Base-by-base conservation (phyloP, 2,797 vertebrate genomes). In the Hipposideros larvatus region DNA sequence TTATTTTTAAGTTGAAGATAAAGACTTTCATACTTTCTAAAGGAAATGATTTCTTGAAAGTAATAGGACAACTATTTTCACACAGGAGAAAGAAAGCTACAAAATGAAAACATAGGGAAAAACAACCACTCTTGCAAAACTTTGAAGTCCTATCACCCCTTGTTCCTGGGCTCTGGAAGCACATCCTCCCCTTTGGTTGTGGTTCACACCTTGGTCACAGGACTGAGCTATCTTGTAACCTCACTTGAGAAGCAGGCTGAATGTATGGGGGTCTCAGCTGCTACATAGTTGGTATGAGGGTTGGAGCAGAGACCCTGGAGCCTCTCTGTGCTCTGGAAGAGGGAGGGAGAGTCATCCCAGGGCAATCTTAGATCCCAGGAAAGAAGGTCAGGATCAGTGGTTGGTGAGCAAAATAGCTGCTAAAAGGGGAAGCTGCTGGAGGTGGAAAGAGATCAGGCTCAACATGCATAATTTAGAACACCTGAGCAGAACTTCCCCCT, bases 1-100 rank as follows among this genome's bases (percentile, higher is more conserved):
- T 85, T 90, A 77, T 88, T 96, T 96, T 14, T 79, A 55, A 95
- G 26, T 41, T 85, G 31, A 65, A 80, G 14, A 70, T 86, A 74
- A 95, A 55, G 11, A 51, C n/a, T 87, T 77, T 46, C 48, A 19
- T 46, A 71, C 28, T 82, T 95, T 75, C 51, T 43, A 87, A 87
- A 95, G 13, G 68, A 86, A 71, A 73, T 57, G 2, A 7, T 66
- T 95, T 90, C 63, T 83, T 73, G 48, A 94, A 91, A 90, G 37
- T 79, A 80, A 86, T 26, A 92, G 37, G 26, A 63, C 7, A 92
- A 66, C 8, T 26, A 31, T 95, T 95, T 90, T 75, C 19, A 79
- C 55, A 53, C 11, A 6, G 5, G 43, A 34, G 22, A 61, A 55
- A 80, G 11, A 43, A 15, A 66, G 37, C 59, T 28, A 59, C 6